Base-by-base conservation (phyloP, 2,888 invertebrate species). In the Zelleria hepariella region DNA sequence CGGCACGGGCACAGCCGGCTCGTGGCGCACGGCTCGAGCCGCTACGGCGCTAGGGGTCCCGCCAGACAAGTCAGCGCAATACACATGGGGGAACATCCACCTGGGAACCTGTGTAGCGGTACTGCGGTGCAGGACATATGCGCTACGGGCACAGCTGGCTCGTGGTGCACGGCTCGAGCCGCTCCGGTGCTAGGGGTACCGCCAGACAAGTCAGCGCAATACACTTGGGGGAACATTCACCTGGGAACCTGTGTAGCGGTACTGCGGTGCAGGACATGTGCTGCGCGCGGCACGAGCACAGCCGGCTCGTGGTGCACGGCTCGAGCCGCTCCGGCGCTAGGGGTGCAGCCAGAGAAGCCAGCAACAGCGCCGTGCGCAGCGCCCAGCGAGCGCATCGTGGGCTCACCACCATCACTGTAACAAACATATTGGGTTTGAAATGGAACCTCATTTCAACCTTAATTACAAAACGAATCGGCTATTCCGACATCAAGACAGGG, bases 1-100 rank as follows among this genome's bases (percentile, higher is more conserved):
- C 92, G 92, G 78, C 94, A 94, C 67, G 92, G 90, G 80, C 93
- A 94, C 81, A 93, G 92, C 25, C 93, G 91, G 80, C 93, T 94
- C 80, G 91, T 91, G 62, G 90, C 89, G 78, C 93, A 94, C 27
- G 91, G 90, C 68, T 90, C 89, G 62, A 89, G 82, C 69, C 75
- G 78, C 66, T 83, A 79, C 59, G 86, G 86, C 62, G n/a, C n/a
- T n/a, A n/a, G n/a, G n/a, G n/a, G n/a, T n/a, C n/a, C n/a, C n/a
- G 82, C 79, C 66, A 83, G 71, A 73, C 83, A 88, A 59, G 77
- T 78, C 64, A 82, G 77, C 77, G 86, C 78, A n/a, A n/a, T n/a
- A n/a, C n/a, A n/a, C n/a, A n/a, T n/a, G n/a, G 2, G 32, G 32
- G 10, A 15, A 0, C 15, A 4, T 49, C 69, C 84, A 93, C 93